These are phyloP conservation scores for Oreochromis spilurus DNA, from an alignment of 2,113 vertebrate genomes.

Conservation along the genomic window DNA sequence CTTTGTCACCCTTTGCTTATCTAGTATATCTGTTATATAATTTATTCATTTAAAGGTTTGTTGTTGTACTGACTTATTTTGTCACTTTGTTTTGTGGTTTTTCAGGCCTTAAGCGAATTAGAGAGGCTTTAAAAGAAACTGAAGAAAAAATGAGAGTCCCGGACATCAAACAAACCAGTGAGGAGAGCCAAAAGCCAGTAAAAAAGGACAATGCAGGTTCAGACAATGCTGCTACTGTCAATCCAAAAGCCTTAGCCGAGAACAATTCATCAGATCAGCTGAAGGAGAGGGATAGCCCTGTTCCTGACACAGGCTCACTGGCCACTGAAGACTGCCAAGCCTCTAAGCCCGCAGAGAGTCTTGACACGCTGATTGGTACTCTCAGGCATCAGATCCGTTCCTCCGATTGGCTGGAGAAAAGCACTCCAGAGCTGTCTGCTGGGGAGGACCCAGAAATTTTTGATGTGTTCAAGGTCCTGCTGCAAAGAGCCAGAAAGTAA, in stretches of 20 bases:
- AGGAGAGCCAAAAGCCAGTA: constrained; percentile 39
- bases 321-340: constrained; percentile 69
- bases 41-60: not conserved
- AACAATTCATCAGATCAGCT: constrained; percentile 60
- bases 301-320: constrained; percentile 22
- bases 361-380: constrained; percentile 76
- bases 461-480: constrained; percentile 80
- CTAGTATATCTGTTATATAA: not conserved
- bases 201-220: constrained; percentile 53
- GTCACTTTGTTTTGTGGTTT: not conserved
- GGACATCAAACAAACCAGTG: constrained; percentile 13
- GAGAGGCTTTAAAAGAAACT: constrained; percentile 75
- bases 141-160: constrained; percentile 48
- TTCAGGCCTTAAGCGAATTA: constrained; percentile 84
- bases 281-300: constrained; percentile 56
- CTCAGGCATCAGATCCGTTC: constrained; percentile 78
- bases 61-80: not conserved
- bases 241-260: constrained; percentile 43
- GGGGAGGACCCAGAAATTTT: constrained; percentile 82
- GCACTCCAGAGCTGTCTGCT: constrained; percentile 76
- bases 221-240: constrained; percentile 46
- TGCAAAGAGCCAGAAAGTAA: constrained; percentile 77
- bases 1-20: not conserved
- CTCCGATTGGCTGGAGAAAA: constrained; percentile 81
- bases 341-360: constrained; percentile 50